A percentile compares a stretch with the other conserved stretches of the same genome.
These are phyloP conservation scores for Euproctis similis DNA, from an alignment of 2,888 invertebrate genomes.

Conservation along the genomic window DNA sequence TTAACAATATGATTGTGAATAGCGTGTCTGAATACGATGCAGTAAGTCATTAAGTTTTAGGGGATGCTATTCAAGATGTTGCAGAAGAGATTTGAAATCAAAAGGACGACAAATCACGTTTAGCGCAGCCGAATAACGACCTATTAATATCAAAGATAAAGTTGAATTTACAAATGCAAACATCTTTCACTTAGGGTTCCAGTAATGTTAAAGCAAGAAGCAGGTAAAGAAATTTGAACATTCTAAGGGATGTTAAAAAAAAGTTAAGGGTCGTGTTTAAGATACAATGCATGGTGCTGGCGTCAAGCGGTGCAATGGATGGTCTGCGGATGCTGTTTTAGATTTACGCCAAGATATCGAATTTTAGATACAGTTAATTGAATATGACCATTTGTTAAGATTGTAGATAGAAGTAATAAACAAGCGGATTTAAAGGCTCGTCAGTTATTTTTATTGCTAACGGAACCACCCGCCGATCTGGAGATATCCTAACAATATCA, in stretches of 20 bases:
- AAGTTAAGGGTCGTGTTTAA: slow-evolving; percentile 67
- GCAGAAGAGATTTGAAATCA: slow-evolving; percentile 27
- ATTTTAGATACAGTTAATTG: slow-evolving; percentile 62
- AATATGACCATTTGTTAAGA: slow-evolving; percentile 56
- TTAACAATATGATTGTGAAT: slow-evolving; percentile 30
- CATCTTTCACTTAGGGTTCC: slow-evolving; percentile 16
- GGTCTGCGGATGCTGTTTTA: slow-evolving; percentile 68
- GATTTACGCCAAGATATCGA: slow-evolving; percentile 60
- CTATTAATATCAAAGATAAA: slow-evolving; percentile 12
- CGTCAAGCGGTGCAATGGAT: slow-evolving; percentile 69
- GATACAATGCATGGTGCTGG: slow-evolving; percentile 68
- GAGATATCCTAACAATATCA: too few relatives aligned
- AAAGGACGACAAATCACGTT: slow-evolving; percentile 30
- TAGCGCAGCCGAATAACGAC: slow-evolving; percentile 16
- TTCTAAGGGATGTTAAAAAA: slow-evolving; percentile 69
- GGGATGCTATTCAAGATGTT: slow-evolving; percentile 71
- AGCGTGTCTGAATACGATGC: slow-evolving; percentile 33
- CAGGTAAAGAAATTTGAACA: slow-evolving; percentile 74
- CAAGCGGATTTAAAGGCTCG: slow-evolving; percentile 13
- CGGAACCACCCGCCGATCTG: not conserved
- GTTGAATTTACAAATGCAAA: slow-evolving; percentile 18
- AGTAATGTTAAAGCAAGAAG: slow-evolving; percentile 29
- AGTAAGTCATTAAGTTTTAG: slow-evolving; percentile 61
- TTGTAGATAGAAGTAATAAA: slow-evolving; percentile 30
- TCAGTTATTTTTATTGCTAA: not conserved